Conservation (phyloP, 2,888 invertebrate genomes). For the Vanessa cardui region DNA sequence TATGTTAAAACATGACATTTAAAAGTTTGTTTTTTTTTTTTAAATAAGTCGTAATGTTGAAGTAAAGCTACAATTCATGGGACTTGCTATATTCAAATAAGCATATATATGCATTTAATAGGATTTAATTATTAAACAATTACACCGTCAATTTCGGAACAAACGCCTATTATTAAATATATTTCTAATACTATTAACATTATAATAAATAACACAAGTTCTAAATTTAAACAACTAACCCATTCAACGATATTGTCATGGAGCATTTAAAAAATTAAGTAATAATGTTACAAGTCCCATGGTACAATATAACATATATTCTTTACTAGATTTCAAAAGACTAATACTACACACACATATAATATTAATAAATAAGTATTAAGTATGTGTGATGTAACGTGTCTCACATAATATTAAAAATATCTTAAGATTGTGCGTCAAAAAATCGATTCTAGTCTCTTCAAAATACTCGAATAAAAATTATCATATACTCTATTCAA, state of each 20-base stretch:
- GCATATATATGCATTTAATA: no score
- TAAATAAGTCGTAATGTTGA: not conserved
- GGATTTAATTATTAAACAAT: no score
- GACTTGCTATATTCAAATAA: not conserved
- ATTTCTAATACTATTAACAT: not conserved
- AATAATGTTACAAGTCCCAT: not conserved
- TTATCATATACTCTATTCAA: not conserved
- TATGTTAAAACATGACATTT: no score
- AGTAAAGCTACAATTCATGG: not conserved
- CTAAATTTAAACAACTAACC: not conserved
- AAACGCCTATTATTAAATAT: not conserved
- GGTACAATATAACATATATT: not conserved
- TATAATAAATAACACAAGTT: constrained; percentile 4
- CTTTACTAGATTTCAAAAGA: not conserved
- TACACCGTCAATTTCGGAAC: not conserved
- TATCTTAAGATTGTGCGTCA: constrained; percentile 1
- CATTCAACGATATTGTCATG: not conserved
- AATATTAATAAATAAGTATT: not conserved
- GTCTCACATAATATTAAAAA: not conserved
- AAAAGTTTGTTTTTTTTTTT: no score
- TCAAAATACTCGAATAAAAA: not conserved
- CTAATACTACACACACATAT: not conserved
- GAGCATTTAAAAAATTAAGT: not conserved
- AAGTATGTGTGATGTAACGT: not conserved
- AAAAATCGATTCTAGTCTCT: not conserved